Percentiles rank a stretch among this genome's conserved stretches.
Conservation (phyloP, 2,888 invertebrate species). For the Nemapogon koenigi region DNA sequence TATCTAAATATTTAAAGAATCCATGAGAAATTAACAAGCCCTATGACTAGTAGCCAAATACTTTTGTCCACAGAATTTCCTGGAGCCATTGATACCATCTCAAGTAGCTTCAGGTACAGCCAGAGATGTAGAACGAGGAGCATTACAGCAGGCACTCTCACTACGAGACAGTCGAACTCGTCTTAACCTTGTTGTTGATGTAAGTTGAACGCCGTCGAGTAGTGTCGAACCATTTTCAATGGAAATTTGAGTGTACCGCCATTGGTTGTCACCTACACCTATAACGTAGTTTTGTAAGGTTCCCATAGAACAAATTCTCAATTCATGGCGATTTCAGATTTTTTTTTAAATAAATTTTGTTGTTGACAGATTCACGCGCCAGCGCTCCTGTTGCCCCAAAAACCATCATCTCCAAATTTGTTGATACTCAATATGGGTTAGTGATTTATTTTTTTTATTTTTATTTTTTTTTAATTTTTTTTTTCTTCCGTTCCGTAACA, state of each 20-base stretch:
- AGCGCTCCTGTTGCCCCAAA: slow-evolving; percentile 77
- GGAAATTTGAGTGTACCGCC: too few species aligned
- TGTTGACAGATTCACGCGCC: slow-evolving; percentile 76
- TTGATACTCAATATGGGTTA: slow-evolving; percentile 77
- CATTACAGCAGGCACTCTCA: slow-evolving; percentile 31
- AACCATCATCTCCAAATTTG: slow-evolving; percentile 78
- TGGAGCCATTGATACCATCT: slow-evolving; percentile 56
- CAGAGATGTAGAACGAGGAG: slow-evolving; percentile 40
- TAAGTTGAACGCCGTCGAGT: too few species aligned
- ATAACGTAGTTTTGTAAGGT: too few species aligned
- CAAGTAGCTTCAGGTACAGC: slow-evolving; percentile 30
- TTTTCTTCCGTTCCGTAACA: too few species aligned
- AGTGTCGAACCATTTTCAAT: too few species aligned
- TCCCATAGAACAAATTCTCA: too few species aligned
- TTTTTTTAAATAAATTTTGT: too few species aligned
- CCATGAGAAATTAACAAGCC: too few species aligned
- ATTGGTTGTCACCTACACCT: too few species aligned
- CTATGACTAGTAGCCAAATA: too few species aligned
- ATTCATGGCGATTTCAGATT: neutral
- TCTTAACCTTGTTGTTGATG: slow-evolving; percentile 69
- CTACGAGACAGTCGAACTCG: slow-evolving; percentile 55
- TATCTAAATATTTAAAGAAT: too few species aligned
- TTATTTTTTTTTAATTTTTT: slow-evolving; percentile 9
- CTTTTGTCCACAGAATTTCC: slow-evolving; percentile 52
- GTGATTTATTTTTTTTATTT: slow-evolving; percentile 16